A percentile compares a stretch with the other conserved stretches of the same genome.
phyloP scores from a whole-genome alignment of 2,113 vertebrate species.

The Hylia prasina region DNA sequence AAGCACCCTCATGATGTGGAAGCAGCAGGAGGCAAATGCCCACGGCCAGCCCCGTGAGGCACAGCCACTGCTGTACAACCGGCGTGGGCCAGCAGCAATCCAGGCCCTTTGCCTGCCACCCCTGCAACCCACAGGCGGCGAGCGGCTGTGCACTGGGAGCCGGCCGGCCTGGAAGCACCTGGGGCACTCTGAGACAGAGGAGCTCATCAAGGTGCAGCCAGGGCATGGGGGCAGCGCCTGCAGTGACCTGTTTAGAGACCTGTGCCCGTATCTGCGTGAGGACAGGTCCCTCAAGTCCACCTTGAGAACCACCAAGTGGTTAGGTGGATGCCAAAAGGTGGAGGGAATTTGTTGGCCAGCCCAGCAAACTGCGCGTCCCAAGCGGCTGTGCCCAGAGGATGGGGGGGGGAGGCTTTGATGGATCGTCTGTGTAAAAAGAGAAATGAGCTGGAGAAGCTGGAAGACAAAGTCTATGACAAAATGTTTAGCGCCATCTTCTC shows the following conservation, averaged over 20 bases:
- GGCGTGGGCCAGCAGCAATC: not conserved
- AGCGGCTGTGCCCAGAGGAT: no score
- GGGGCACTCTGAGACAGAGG: no score
- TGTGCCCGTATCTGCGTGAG: not conserved
- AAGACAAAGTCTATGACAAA: no score
- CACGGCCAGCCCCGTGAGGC: no score
- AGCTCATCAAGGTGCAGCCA: not conserved
- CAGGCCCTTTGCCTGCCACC: not conserved
- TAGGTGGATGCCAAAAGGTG: not conserved
- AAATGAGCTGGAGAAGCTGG: no score
- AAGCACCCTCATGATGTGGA: no score
- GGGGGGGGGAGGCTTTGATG: no score
- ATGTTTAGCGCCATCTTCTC: no score
- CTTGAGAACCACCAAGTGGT: not conserved
- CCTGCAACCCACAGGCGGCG: not conserved
- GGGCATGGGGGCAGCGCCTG: not conserved
- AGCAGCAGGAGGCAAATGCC: no score
- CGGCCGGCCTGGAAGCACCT: not conserved
- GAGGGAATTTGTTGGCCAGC: not conserved
- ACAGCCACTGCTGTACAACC: no score
- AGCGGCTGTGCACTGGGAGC: no score
- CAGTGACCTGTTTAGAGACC: not conserved
- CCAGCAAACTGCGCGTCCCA: not conserved
- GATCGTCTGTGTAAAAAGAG: no score
- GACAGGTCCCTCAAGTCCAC: not conserved